Evolutionary conservation across 2,797 vertebrate species (phyloP), one percentile per base, ranked within the genome.

Genomic region (Ispidina lecontei): DNA sequence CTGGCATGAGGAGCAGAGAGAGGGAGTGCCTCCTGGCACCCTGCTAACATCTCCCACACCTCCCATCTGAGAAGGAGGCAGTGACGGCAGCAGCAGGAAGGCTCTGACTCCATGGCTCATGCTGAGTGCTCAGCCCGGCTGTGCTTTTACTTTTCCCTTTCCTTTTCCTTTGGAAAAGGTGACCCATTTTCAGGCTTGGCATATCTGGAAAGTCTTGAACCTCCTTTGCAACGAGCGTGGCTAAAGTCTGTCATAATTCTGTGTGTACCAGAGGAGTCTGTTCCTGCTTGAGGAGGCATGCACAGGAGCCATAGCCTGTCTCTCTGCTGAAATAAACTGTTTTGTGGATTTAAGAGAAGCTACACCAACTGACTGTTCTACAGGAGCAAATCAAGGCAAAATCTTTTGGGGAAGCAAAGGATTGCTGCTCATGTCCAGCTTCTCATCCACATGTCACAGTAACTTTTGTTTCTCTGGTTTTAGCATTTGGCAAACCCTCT

Each of bases 231-330:
- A 26, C 14, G 28, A n/a, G 12, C 3, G 21, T n/a, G 11, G n/a
- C 8, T 56, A 79, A 83, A 51, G 75, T 64, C 44, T 87, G 20
- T 4, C 47, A 39, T 26, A 22, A 67, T 26, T 8, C n/a, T 16
- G 4, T 2, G 7, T 4, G 0, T 19, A 74, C 23, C 1, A 0
- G 14, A 58, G 20, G 12, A 25, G 26, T 25, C 25, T 0, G 0
- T 28, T 83, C 41, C 56, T 54, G n/a, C 28, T 33, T 1, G 2
- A 54, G 16, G 12, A 81, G 39, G 12, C 31, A 12, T 1, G 4
- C 26, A 16, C 11, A 0, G 1, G 44, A 35, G n/a, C 64, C 5
- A 1, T 56, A 43, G 31, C 62, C 8, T 41, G 2, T 17, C 33
- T 33, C 33, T 44, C n/a, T 55, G n/a, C 65, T 76, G 33, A 10